A percentile compares a stretch with the other conserved stretches of the same genome.
These are phyloP conservation scores for Corythornis leucogaster DNA, from an alignment of 2,797 vertebrate genomes.

Conservation along the genomic window DNA sequence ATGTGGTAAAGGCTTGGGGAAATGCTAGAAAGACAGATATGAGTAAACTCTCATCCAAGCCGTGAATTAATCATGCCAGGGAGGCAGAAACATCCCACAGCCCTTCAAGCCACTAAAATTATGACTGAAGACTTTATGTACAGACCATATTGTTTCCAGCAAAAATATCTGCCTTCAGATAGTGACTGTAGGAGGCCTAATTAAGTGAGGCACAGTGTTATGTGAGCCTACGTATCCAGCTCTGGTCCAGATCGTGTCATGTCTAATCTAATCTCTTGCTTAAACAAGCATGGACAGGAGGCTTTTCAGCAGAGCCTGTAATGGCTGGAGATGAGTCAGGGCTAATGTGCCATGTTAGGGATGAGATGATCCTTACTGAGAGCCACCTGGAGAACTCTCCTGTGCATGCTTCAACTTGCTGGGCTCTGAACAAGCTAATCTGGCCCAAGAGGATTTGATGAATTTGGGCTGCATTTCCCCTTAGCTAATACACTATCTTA, in stretches of 20 bases:
- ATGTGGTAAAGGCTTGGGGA: background rate
- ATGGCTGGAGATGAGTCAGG: background rate
- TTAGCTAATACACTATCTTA: background rate
- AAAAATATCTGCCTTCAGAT: background rate
- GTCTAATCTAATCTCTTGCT: background rate
- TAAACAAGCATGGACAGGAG: background rate
- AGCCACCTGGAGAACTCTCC: background rate
- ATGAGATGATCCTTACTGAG: background rate
- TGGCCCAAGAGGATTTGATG: background rate
- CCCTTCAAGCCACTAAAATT: background rate
- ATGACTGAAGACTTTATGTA: background rate
- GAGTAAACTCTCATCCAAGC: background rate
- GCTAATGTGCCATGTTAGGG: background rate
- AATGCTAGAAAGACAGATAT: background rate
- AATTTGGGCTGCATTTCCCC: background rate
- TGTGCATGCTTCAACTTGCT: background rate
- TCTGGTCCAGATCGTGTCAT: background rate
- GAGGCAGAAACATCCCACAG: background rate
- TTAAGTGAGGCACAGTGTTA: background rate
- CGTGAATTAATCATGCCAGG: background rate
- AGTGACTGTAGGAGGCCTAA: background rate
- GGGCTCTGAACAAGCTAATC: background rate
- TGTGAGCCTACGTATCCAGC: fast-evolving
- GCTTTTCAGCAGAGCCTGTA: background rate
- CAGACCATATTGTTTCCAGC: background rate